Evolutionary conservation across 23 tunicate species (phyloP), one percentile per base, ranked within the genome.

Genomic region (Styela plicata): DNA sequence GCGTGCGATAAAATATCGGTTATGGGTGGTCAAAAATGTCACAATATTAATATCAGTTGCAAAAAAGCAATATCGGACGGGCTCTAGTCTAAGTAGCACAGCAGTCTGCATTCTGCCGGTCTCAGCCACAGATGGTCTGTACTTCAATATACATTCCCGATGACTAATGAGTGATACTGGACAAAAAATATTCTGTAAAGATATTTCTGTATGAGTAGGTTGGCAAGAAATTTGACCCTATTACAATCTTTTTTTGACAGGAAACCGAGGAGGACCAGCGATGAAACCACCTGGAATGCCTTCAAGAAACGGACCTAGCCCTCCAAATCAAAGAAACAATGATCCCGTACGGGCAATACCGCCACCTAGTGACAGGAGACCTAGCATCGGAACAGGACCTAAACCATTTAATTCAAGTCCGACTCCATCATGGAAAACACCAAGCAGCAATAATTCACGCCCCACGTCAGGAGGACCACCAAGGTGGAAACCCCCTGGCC

Each of bases 221-320:
- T n/a, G n/a, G n/a, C n/a, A n/a, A n/a, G n/a, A n/a, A n/a, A n/a
- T n/a, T n/a, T n/a, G n/a, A n/a, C n/a, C n/a, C n/a, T 61, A 21
- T 61, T 61, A 21, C 26, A n/a, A 23, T 32, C 23, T 32, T 18
- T 44, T 33, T 13, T 44, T 36, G 37, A 17, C 24, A 76, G 81
- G 81, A 20, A 76, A 44, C 31, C 52, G 81, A 20, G 81, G 81
- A 25, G 31, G 1, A 13, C n/a, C 65, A 18, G 77, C 77, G 16
- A 76, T 76, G 81, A 76, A 76, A 76, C 81, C 81, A 22, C 67
- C 81, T 22, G 81, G 81, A 22, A 76, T 53, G 52, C 70, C 63
- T 7, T 33, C 52, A 23, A 76, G 81, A 76, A 76, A 76, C 64
- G 81, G 81, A 44, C 81, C 81, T 53, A 22, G 63, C 17, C 65